Evolutionary conservation across 1,140 invertebrate genomes (phyloP), one percentile per base, ranked within the genome.

Genomic region (Drosophila pectinifera): DNA sequence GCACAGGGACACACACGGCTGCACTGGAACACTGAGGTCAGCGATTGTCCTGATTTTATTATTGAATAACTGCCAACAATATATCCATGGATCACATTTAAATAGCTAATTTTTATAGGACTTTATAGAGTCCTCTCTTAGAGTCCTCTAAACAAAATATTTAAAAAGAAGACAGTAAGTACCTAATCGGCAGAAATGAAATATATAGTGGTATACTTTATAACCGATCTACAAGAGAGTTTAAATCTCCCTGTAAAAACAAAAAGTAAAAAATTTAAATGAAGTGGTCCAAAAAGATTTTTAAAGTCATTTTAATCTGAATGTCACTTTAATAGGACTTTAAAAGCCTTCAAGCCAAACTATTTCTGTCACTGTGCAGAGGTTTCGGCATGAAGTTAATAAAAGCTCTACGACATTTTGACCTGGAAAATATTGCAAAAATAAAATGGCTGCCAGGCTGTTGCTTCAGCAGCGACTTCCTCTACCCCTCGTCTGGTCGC

Each of bases 401-500:
- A 88, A 80, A 88, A 88, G 84, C 83, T 89, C 79, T 88, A 80
- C 84, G 84, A 88, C 84, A 86, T 80, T 83, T 80, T 88, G 84
- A 88, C 84, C 84, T 88, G 68, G 73, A 88, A 82, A 88, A 89
- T 88, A 86, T 89, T 88, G 67, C 85, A 78, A 88, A 70, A 88
- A 88, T 88, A 89, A 88, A 88, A 89, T 77, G 79, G 82, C 78
- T 61, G 68, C 73, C 81, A 64, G 81, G 53, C 82, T 85, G 82
- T 85, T 85, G 82, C 82, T 81, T 64, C 46, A 53, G 39, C 34
- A 38, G 43, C 59, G 34, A 8, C 67, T 28, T 39, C 39, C 56
- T 43, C n/a, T 24, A 18, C 55, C 55, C 31, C 22, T 45, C 65
- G 49, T 36, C 59, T 26, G 34, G 16, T 7, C 48, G 36, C 26